Base-by-base conservation (phyloP, 2,888 invertebrate species). In the Polydrusus cervinus region DNA sequence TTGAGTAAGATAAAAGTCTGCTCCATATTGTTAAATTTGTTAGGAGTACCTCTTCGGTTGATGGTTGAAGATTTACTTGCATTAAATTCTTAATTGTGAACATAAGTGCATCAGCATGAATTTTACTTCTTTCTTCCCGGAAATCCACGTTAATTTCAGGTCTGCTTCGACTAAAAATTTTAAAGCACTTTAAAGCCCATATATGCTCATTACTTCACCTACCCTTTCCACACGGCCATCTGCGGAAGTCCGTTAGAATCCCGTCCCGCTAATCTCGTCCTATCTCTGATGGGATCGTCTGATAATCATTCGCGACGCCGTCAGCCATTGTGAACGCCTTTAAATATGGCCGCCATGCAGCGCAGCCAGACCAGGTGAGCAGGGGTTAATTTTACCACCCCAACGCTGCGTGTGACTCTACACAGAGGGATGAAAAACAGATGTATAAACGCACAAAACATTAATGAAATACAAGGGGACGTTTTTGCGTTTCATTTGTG, bases 161-260 rank as follows among this genome's bases (percentile, higher is more conserved):
- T 1, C 10, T 43, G 3, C 13, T 43, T 43, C 43, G 13, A 51
- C 10, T 38, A 16, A 38, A 34, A 57, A 57, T 57, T 57, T 34
- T 11, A 30, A 38, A 70, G 49, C 47, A 61, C 51, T 49, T 70
- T 30, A 60, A 70, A 61, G 61, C 53, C 51, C 57, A 30, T 66
- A 18, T 61, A 61, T 16, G 49, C 61, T 68, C 67, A 68, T 68
- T 45, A 68, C 43, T 68, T 18, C 55, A 67, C 60, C 62, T 62
- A 68, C 65, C 66, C 74, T 66, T 74, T 74, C 74, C 67, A 40
- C 71, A 71, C 55, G 53, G 51, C 85, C 87, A 87, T 86, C 87
- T 87, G 87, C 87, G 87, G 87, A 87, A 87, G 86, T 87, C 86
- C 87, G 87, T 87, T 87, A 87, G 85, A 82, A 86, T 87, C 86